phyloP scores from a whole-genome alignment of 35 echinoderm and acorn worm genomes.

The Heliocidaris tuberculata region DNA sequence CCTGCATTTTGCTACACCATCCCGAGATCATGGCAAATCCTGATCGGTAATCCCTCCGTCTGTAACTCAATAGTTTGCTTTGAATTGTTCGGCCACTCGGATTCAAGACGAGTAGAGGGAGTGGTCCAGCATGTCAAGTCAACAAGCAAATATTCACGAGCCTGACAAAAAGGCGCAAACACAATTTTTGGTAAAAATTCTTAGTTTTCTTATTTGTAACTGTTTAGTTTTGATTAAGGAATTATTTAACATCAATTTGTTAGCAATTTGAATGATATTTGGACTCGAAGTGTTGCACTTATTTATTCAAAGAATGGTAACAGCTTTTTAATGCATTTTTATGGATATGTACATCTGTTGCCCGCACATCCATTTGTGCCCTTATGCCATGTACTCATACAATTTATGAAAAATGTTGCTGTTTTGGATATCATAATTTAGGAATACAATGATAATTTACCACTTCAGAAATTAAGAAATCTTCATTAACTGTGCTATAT shows the following conservation, averaged over 20 bases:
- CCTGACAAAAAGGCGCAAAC: not conserved
- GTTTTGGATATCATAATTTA: no score
- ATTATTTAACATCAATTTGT: not conserved
- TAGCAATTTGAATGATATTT: no score
- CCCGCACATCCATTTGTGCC: no score
- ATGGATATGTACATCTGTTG: no score
- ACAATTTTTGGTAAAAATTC: not conserved
- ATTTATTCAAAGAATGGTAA: no score
- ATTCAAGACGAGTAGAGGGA: not conserved
- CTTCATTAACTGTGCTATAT: no score
- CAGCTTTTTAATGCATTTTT: no score
- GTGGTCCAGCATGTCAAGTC: not conserved
- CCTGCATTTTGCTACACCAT: not conserved
- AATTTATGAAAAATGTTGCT: no score
- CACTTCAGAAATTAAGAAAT: no score
- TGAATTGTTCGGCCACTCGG: not conserved
- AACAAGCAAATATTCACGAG: not conserved
- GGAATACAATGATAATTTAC: no score
- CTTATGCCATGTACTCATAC: no score
- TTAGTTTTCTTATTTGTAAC: not conserved
- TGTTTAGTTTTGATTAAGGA: not conserved
- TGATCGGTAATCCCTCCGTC: not conserved
- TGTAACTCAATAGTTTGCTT: conserved; percentile 5
- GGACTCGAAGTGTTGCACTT: no score
- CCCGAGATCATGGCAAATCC: not conserved